phyloP scores from a whole-genome alignment of 1,140 invertebrate species.

The Atopsyche davidsoni region DNA sequence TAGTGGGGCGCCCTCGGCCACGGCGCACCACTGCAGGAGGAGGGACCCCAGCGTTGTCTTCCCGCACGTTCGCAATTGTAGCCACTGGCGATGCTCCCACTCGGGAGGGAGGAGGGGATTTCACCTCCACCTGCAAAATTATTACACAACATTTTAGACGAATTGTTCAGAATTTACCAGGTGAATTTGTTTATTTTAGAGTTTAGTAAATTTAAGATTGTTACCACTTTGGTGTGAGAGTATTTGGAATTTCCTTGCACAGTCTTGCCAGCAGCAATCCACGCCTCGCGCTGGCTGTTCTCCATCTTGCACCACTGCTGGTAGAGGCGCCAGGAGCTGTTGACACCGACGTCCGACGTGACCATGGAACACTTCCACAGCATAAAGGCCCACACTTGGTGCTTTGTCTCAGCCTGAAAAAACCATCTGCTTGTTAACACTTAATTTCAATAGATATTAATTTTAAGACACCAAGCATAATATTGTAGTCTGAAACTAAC shows the following conservation, averaged over 20 bases:
- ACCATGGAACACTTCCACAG: conserved; percentile 70
- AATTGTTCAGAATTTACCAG: too few relatives aligned
- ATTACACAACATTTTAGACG: too few relatives aligned
- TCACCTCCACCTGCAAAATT: conserved; percentile 42
- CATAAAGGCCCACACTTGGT: conserved; percentile 77
- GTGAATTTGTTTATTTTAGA: background rate
- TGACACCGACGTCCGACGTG: conserved; percentile 42
- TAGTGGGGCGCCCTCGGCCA: conserved; percentile 39
- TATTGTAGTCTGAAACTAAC: too few relatives aligned
- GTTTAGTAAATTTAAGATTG: conserved; percentile 23
- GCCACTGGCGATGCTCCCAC: background rate
- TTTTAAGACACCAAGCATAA: too few relatives aligned
- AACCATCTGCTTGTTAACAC: conserved; percentile 20
- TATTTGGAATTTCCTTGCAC: conserved; percentile 60
- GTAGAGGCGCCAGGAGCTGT: conserved; percentile 71
- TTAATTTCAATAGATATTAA: too few relatives aligned
- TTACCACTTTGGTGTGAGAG: conserved; percentile 47
- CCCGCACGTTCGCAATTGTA: background rate
- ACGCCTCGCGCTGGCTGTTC: conserved; percentile 60
- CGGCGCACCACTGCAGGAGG: background rate
- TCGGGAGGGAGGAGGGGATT: conserved; percentile 19
- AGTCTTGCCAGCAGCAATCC: conserved; percentile 69
- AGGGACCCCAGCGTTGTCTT: background rate
- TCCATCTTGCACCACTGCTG: conserved; percentile 77
- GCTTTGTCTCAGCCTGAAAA: conserved; percentile 64